These are phyloP conservation scores for Anoplopoma fimbria DNA, from an alignment of 2,113 vertebrate species.

Conservation along the genomic window DNA sequence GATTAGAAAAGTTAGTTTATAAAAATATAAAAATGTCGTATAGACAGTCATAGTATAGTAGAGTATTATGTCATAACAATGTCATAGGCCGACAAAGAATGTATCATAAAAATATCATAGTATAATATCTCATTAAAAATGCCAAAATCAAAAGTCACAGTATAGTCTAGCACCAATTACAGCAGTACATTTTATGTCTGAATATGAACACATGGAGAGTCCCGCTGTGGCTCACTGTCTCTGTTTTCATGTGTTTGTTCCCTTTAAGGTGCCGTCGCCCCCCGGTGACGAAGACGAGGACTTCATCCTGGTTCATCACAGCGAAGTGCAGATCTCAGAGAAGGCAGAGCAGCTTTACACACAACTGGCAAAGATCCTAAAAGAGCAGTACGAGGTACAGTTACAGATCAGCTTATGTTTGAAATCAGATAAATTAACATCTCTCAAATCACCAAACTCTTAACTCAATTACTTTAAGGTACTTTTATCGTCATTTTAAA, in stretches of 20 bases:
- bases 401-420: neutral
- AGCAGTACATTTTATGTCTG: neutral
- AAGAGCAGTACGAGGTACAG: conserved; percentile 91
- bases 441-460: neutral
- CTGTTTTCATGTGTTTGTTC: neutral
- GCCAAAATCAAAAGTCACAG: neutral
- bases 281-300: conserved; percentile 92
- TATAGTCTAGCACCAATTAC: neutral
- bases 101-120: neutral
- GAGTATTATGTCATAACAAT: too few relatives aligned
- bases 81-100: too few relatives aligned
- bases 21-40: too few relatives aligned
- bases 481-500: neutral
- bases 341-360: conserved; percentile 91
- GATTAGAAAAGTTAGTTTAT: too few relatives aligned
- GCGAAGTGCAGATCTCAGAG: conserved; percentile 89
- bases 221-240: neutral
- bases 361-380: conserved; percentile 90
- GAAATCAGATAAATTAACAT: neutral
- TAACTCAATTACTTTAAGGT: neutral
- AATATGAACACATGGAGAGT: neutral
- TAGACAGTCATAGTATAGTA: too few relatives aligned
- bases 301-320: conserved; percentile 94
- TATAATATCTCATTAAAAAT: neutral
- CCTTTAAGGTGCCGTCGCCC: conserved; percentile 90